Base-by-base conservation (phyloP, 1,140 invertebrate genomes). In the Cyclina sinensis region DNA sequence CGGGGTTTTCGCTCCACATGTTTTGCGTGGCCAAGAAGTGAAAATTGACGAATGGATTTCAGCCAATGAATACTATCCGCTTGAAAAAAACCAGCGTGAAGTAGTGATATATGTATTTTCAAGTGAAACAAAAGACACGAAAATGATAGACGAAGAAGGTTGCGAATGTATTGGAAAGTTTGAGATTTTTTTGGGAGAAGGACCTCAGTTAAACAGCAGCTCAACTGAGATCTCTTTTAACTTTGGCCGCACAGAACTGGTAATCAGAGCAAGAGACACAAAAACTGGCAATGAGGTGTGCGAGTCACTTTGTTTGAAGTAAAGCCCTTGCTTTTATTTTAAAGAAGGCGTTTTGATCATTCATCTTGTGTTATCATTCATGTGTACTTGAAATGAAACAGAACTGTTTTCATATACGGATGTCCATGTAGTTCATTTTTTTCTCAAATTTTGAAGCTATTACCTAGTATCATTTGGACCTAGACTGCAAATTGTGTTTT, bases 131-230 rank as follows among this genome's bases (percentile, higher is more conserved):
- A 82, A 62, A 39, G 57, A 46, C 32, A 24, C 57, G 0, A 62
- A 18, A 0, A 43, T 27, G 18, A 82, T 21, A 32, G 35, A 62
- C 27, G 74, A 54, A 21, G 12, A 78, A 4, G 79, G 57, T 0
- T 82, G 51, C 27, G 32, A n/a, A 39, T 82, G 37, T 43, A 82
- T 48, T 9, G 79, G 79, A 37, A 82, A 65, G n/a, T 65, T 82
- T 21, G 39, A 24, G 18, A 32, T 65, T 5, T 2, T 16, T 3
- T 39, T 73, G 9, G 68, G 68, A 4, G 68, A 39, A 73, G 62
- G 30, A 14, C 16, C 5, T 7, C 3, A 21, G 37, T 35, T 73
- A 1, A 39, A 39, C 21, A 37, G 37, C 30, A 9, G 16, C 37
- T 73, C 68, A 39, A 73, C 68, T 37, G 68, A 73, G 39, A 39